phyloP scores from a whole-genome alignment of 2,113 vertebrate genomes.

The Cololabis saira region DNA sequence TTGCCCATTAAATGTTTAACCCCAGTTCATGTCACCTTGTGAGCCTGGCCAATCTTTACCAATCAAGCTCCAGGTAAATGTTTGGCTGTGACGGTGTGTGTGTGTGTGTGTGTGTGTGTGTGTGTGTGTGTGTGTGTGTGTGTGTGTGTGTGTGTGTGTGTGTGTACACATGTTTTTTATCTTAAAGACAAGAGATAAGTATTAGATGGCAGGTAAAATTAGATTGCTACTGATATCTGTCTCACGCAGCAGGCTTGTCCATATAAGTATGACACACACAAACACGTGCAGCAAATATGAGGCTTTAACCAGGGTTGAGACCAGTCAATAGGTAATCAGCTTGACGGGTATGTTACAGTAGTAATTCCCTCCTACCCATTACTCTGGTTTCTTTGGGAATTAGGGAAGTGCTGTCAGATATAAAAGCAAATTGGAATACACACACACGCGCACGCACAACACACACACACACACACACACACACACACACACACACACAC shows the following conservation, averaged over 20 bases:
- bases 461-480: constrained; percentile 15
- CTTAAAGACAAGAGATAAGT: no score
- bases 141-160: constrained; percentile 1
- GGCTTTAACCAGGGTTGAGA: constrained; percentile 48
- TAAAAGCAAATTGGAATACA: constrained; percentile 65
- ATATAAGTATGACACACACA: constrained; percentile 5
- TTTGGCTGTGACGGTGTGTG: not conserved
- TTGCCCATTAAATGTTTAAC: no score
- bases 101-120: not conserved
- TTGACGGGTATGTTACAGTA: constrained; percentile 61
- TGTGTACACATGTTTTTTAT: not conserved
- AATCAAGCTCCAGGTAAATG: constrained; percentile 29
- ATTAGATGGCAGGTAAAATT: constrained; percentile 8
- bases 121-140: not conserved
- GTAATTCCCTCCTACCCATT: constrained; percentile 66
- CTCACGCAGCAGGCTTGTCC: no score
- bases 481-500: constrained; percentile 20
- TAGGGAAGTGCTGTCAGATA: constrained; percentile 68
- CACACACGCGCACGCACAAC: no score
- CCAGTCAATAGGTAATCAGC: constrained; percentile 77
- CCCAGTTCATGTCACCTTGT: no score
- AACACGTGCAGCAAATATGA: constrained; percentile 2
- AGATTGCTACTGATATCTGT: no score
- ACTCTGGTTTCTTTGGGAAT: constrained; percentile 58
- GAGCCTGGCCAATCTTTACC: constrained; percentile 39